Evolutionary conservation across 64 coral and sea anemone genomes (phyloP), one percentile per base, ranked within the genome.

Genomic region (Dendrophyllia cribrosa): DNA sequence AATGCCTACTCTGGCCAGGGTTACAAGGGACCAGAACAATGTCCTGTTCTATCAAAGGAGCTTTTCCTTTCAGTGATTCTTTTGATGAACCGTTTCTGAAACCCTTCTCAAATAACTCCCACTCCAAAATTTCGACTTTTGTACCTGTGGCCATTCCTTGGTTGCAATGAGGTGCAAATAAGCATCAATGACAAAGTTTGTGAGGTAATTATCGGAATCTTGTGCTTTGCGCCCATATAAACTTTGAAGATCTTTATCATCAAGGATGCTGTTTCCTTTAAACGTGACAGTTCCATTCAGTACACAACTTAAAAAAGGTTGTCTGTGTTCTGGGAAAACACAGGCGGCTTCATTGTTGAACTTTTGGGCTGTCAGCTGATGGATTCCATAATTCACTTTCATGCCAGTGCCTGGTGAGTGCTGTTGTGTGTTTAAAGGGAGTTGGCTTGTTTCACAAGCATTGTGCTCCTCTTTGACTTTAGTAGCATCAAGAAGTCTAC

Each of bases 151-250:
- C 63, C 63, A 66, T 70, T 24, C 87, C 12, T 45, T 20, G 16
- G 12, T 89, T 9, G 72, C 7, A 49, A 89, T 77, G 43, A 75
- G 15, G 13, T 75, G 9, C 11, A 90, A 56, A 70, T 90, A 90
- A 44, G 75, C 60, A 17, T 79, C 76, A 80, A 90, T 90, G 21
- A 64, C 75, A 90, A 90, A 79, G 88, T 90, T 90, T 68, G 75
- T 80, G 23, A 90, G 59, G 61, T 70, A 90, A 9, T 90, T 91
- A 12, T 70, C 77, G 52, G 77, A 68, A 70, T 56, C 47, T 6
- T 49, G 43, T 90, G 60, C 20, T 68, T 48, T 44, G 66, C 44
- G 16, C 23, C 88, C 88, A 67, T 50, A 51, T 9, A 90, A 63
- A 24, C 59, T 50, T 52, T 79, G 60, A 79, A 90, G 88, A 80